Percentiles rank a stretch among this genome's conserved stretches.
Conservation (phyloP, 2,113 vertebrate species). For the Ochotona curzoniae region DNA sequence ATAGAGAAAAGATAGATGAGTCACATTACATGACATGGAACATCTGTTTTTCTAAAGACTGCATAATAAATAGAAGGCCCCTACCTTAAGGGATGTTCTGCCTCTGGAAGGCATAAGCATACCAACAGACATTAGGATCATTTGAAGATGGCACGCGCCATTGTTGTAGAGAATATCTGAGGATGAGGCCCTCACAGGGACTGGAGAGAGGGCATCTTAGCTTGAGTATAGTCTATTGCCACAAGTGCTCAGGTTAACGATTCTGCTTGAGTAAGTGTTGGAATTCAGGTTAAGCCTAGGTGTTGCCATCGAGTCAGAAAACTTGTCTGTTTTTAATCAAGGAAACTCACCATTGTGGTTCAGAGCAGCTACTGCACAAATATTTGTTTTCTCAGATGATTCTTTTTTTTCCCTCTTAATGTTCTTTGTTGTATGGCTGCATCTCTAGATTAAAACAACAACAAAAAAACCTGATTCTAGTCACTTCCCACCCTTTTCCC, state of each 20-base stretch:
- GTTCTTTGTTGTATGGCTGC: neutral
- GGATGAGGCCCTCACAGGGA: neutral
- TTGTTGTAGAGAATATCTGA: neutral
- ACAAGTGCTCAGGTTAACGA: neutral
- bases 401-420: neutral
- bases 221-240: neutral
- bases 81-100: neutral
- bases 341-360: neutral
- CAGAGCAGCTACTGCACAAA: neutral
- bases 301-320: neutral
- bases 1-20: neutral
- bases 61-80: neutral
- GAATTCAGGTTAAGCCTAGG: neutral
- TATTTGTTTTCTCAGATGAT: neutral
- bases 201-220: neutral
- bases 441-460: neutral
- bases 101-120: neutral
- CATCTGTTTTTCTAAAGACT: neutral
- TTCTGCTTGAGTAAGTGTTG: neutral
- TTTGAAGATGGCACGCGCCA: neutral
- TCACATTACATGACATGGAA: neutral
- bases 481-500: no score
- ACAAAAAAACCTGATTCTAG: neutral
- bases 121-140: no score
- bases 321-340: neutral